Conservation (phyloP, 2,113 vertebrate species). For the Eulemur macaco region DNA sequence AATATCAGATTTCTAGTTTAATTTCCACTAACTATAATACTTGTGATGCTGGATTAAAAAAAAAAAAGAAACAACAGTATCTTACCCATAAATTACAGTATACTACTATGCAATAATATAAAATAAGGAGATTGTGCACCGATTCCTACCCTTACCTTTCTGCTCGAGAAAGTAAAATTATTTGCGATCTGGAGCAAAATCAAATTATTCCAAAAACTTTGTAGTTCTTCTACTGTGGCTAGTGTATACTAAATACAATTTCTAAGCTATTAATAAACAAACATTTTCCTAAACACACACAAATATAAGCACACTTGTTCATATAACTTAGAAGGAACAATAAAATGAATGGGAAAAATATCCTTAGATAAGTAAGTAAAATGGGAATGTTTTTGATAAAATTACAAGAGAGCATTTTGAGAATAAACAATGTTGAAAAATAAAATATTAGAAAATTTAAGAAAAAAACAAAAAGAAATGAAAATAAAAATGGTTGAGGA, state of each 20-base stretch:
- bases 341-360: not conserved
- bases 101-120: no score
- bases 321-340: not conserved
- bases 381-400: not conserved
- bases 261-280: not conserved
- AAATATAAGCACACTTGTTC: not conserved
- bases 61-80: not conserved
- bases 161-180: not conserved
- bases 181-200: not conserved
- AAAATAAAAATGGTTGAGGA: not conserved
- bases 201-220: not conserved
- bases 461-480: not conserved
- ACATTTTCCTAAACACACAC: not conserved
- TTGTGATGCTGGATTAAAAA: not conserved
- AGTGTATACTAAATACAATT: not conserved
- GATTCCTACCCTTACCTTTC: not conserved
- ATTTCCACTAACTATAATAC: not conserved
- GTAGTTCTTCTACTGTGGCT: not conserved
- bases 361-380: not conserved
- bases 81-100: not conserved
- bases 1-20: not conserved
- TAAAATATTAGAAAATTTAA: not conserved
- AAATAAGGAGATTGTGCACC: not conserved
- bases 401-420: not conserved
- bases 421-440: not conserved